These are phyloP conservation scores for Montipora capricornis DNA, from an alignment of 64 coral and sea anemone species.

Conservation along the genomic window DNA sequence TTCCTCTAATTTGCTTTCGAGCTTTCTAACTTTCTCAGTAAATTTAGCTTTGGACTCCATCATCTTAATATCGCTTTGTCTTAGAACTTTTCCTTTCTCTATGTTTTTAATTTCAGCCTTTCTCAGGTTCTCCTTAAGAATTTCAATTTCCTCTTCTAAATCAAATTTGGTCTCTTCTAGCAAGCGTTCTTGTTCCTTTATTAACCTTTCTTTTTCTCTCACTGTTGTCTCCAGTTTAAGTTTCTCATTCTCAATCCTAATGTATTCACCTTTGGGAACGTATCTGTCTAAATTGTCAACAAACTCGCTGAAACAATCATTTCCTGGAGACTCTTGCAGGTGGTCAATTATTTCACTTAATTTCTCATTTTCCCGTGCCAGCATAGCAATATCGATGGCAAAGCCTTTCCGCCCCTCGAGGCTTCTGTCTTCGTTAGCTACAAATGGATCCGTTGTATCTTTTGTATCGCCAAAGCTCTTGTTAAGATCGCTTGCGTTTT, in stretches of 20 bases:
- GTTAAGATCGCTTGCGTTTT: not conserved
- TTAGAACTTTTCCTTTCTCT: conserved; percentile 53
- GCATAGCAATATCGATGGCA: conserved; percentile 56
- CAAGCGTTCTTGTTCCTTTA: conserved; percentile 59
- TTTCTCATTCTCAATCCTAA: conserved; percentile 68
- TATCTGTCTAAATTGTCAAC: conserved; percentile 64
- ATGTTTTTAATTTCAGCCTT: conserved; percentile 57
- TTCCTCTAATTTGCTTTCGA: conserved; percentile 35
- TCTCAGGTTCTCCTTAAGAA: conserved; percentile 48
- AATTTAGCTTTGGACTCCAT: conserved; percentile 49
- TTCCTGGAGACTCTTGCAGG: conserved; percentile 32
- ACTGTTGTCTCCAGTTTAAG: conserved; percentile 44
- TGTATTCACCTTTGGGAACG: conserved; percentile 65
- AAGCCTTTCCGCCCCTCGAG: conserved; percentile 29
- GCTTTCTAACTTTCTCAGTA: conserved; percentile 50
- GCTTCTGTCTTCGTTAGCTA: not conserved
- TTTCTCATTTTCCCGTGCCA: conserved; percentile 76
- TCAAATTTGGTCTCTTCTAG: conserved; percentile 75
- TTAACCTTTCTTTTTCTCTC: conserved; percentile 48
- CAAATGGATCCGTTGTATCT: not conserved
- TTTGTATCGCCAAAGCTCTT: not conserved
- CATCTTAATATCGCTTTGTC: conserved; percentile 61
- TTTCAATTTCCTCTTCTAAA: conserved; percentile 67
- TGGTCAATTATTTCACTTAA: conserved; percentile 80
- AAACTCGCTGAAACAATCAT: conserved; percentile 57